These are phyloP conservation scores for Brachypterus glaber DNA, from an alignment of 2,888 invertebrate species.

Conservation along the genomic window DNA sequence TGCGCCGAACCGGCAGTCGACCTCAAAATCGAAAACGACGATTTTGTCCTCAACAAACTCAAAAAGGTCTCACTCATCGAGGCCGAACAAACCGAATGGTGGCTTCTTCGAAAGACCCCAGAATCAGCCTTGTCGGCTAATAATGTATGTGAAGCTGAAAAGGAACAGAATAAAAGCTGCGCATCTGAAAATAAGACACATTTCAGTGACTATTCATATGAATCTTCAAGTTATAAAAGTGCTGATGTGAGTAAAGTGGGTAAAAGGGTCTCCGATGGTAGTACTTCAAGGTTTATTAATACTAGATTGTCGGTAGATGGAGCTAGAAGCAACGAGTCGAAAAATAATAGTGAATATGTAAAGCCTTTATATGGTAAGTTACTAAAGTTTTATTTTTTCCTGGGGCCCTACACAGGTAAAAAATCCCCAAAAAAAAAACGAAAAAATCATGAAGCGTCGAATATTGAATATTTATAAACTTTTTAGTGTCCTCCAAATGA, in stretches of 20 bases:
- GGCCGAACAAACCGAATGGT: constrained; percentile 45
- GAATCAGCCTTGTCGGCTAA: constrained; percentile 34
- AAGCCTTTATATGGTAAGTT: neutral
- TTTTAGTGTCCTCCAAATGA: too few species aligned
- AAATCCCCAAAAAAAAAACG: too few species aligned
- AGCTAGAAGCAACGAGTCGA: neutral
- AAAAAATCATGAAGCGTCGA: too few species aligned
- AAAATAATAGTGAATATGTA: neutral
- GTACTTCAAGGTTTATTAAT: constrained; percentile 21
- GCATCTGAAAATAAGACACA: constrained; percentile 14
- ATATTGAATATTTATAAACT: too few species aligned
- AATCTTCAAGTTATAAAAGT: constrained; percentile 30
- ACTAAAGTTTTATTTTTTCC: too few species aligned
- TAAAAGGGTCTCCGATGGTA: constrained; percentile 31
- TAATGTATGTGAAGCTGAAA: constrained; percentile 10
- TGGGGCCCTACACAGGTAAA: too few species aligned
- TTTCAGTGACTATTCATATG: constrained; percentile 26
- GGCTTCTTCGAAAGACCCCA: constrained; percentile 50
- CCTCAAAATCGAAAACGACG: constrained; percentile 27
- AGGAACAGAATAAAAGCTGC: constrained; percentile 18
- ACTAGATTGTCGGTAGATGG: constrained; percentile 23
- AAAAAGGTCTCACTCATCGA: constrained; percentile 69
- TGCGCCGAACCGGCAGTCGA: neutral
- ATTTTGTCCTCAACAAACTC: constrained; percentile 59
- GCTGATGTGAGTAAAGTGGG: constrained; percentile 26